phyloP scores from a whole-genome alignment of 2,113 vertebrate genomes.

The Ammodytes marinus region DNA sequence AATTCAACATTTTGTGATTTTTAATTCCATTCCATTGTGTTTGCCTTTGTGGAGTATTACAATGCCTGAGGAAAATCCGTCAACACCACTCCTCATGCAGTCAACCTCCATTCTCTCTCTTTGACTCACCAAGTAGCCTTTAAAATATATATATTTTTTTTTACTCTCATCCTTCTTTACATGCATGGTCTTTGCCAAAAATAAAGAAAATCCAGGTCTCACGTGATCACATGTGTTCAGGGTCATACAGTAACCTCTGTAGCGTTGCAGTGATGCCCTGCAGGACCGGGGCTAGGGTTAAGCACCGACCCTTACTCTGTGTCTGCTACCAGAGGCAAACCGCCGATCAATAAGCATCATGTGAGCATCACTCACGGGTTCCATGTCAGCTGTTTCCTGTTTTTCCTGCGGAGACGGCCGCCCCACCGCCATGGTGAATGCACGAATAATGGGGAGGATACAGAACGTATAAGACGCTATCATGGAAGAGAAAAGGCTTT shows the following conservation, averaged over 20 bases:
- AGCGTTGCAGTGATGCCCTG: constrained; percentile 59
- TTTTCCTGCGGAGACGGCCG: constrained; percentile 67
- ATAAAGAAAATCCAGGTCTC: constrained; percentile 1
- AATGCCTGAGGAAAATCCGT: constrained; percentile 38
- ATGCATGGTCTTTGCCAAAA: constrained; percentile 2
- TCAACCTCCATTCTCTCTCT: neutral
- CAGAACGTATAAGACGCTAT: constrained; percentile 32
- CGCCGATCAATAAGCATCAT: constrained; percentile 78
- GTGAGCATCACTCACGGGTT: constrained; percentile 75
- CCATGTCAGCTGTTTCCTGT: constrained; percentile 79
- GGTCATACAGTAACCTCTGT: constrained; percentile 59
- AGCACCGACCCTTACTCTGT: constrained; percentile 58
- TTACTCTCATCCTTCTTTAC: neutral
- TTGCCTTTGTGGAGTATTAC: constrained; percentile 26
- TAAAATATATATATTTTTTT: neutral
- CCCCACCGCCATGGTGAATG: constrained; percentile 41
- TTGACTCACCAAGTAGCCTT: neutral
- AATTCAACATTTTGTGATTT: constrained; percentile 33
- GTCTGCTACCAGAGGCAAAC: constrained; percentile 57
- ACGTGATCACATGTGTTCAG: constrained; percentile 59
- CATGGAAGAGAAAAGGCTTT: constrained; percentile 30
- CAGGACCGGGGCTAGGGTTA: constrained; percentile 60
- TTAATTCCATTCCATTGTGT: constrained; percentile 30
- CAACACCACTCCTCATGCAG: constrained; percentile 23
- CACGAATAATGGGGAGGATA: constrained; percentile 40